Evolutionary conservation across 64 coral and sea anemone species (phyloP).

Genomic region (Pachyseris speciosa): DNA sequence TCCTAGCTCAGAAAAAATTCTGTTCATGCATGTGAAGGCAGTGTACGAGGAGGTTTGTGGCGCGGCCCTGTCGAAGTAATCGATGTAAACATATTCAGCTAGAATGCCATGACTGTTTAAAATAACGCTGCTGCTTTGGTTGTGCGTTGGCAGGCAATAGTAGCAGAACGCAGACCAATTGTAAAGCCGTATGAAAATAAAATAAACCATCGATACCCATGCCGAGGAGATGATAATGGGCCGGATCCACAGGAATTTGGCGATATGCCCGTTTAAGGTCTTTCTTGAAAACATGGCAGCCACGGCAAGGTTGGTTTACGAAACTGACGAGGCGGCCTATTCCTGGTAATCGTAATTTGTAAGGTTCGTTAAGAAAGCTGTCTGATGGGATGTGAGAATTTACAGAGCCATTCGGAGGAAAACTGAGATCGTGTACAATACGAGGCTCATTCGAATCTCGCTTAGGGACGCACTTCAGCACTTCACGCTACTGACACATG

Average conservation of each 20-base stretch:
- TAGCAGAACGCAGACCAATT: too few species aligned
- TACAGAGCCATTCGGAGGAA: background rate
- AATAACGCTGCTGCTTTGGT: too few species aligned
- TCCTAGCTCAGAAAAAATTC: constrained; percentile 25
- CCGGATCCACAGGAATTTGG: constrained; percentile 72
- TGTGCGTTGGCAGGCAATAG: too few species aligned
- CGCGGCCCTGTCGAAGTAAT: constrained; percentile 43
- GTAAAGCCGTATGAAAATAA: constrained; percentile 52
- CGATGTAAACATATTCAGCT: too few species aligned
- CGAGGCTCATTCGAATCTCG: constrained; percentile 6
- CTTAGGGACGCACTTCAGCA: constrained; percentile 37
- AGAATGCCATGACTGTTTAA: constrained; percentile 16
- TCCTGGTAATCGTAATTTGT: constrained; percentile 22
- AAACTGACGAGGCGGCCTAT: too few species aligned
- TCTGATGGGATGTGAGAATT: constrained; percentile 18
- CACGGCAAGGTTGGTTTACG: constrained; percentile 25
- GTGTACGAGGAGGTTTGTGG: background rate
- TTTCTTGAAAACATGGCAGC: constrained; percentile 69
- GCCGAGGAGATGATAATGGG: constrained; percentile 16
- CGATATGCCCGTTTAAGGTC: too few species aligned
- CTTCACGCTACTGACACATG: too few species aligned
- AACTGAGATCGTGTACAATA: constrained; percentile 37
- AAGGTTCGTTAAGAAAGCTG: constrained; percentile 27
- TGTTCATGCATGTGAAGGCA: constrained; percentile 23
- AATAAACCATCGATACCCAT: constrained; percentile 7